Evolutionary conservation across 2,113 vertebrate species (phyloP).

Genomic region (Cochlearius cochlearius): DNA sequence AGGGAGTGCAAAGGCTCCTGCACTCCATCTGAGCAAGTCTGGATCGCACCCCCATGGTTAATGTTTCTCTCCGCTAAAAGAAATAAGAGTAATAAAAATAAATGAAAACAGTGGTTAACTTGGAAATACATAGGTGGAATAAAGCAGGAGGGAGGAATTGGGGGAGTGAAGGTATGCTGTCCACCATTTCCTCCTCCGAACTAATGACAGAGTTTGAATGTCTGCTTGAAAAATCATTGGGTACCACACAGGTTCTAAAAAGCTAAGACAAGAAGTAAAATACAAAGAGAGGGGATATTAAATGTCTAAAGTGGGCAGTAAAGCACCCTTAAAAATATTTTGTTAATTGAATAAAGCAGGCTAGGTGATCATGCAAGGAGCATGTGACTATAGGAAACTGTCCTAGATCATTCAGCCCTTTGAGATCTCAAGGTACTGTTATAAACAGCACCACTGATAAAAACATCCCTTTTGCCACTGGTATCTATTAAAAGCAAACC

Average conservation of each 20-base stretch:
- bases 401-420: neutral
- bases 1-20: neutral
- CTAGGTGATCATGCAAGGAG: neutral
- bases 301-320: neutral
- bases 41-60: neutral
- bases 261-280: neutral
- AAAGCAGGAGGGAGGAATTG: neutral
- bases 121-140: neutral
- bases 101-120: neutral
- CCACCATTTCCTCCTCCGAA: neutral
- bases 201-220: neutral
- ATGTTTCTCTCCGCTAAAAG: neutral
- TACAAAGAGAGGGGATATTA: neutral
- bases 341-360: neutral
- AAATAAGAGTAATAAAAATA: neutral
- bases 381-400: neutral
- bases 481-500: neutral
- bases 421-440: neutral
- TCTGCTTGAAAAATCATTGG: neutral
- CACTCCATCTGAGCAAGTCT: neutral
- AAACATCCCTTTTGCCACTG: neutral
- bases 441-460: neutral
- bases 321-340: neutral
- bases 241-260: neutral
- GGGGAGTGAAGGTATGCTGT: neutral